Percentiles rank a stretch among this genome's conserved stretches.
These are phyloP conservation scores for Scopus umbretta DNA, from an alignment of 2,113 vertebrate species.

Conservation along the genomic window DNA sequence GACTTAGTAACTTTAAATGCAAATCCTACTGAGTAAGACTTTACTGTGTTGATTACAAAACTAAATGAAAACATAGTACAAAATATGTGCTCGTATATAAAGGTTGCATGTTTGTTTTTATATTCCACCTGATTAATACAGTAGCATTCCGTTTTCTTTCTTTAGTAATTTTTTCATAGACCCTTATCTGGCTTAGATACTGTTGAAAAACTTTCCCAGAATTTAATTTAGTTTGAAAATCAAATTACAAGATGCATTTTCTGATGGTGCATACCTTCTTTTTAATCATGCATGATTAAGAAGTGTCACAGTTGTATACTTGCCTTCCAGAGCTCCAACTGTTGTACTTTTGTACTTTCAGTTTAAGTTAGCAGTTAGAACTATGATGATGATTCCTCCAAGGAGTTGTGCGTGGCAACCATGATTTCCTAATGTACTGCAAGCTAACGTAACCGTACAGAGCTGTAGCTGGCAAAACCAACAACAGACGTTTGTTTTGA, in stretches of 20 bases:
- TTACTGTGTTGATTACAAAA: neutral
- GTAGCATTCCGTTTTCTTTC: neutral
- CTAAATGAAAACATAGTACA: neutral
- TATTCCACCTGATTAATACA: neutral
- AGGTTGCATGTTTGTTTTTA: neutral
- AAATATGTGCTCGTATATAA: neutral
- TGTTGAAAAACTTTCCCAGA: neutral
- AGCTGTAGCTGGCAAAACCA: neutral
- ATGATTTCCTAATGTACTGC: neutral
- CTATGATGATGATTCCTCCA: neutral
- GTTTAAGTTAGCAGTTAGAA: neutral
- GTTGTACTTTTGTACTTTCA: neutral
- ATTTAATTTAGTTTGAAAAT: neutral
- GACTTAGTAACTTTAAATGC: neutral
- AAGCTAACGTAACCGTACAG: neutral
- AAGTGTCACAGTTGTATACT: neutral
- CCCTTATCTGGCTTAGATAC: neutral
- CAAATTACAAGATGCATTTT: neutral
- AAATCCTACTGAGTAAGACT: neutral
- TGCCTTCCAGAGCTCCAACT: neutral
- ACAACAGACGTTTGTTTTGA: neutral
- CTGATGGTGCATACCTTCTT: neutral
- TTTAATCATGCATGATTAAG: neutral
- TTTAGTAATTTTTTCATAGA: neutral
- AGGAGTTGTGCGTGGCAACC: neutral